phyloP scores from a whole-genome alignment of 1,140 invertebrate genomes.

The Tetramorium alpestre region DNA sequence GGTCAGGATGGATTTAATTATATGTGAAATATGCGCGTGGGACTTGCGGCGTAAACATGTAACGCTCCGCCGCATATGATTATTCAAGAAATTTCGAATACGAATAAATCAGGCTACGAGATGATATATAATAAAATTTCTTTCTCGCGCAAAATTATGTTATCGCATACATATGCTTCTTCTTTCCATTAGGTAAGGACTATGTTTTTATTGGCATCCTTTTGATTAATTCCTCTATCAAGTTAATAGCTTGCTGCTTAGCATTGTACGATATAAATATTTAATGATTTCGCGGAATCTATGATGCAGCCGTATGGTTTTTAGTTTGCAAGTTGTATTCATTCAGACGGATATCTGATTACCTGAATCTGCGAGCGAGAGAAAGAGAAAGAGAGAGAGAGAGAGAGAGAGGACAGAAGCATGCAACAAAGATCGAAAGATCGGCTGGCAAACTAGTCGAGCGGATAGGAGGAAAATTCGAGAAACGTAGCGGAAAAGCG shows the following conservation, averaged over 20 bases:
- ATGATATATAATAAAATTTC: background rate
- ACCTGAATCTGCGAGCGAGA: background rate
- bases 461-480: slow-evolving; percentile 24
- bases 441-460: background rate
- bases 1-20: slow-evolving; percentile 41
- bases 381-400: no score
- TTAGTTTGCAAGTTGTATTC: background rate
- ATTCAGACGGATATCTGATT: background rate
- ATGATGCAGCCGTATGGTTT: background rate
- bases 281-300: background rate
- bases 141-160: background rate
- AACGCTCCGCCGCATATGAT: background rate
- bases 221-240: background rate
- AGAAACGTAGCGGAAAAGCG: slow-evolving; percentile 14
- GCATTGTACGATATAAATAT: slow-evolving; percentile 18
- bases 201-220: background rate
- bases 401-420: background rate
- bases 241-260: background rate
- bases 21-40: background rate
- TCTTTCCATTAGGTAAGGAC: background rate
- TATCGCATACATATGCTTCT: background rate
- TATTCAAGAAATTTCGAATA: background rate
- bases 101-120: slow-evolving; percentile 11
- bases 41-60: slow-evolving; percentile 16
- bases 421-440: background rate